These are phyloP conservation scores for Hyperoplus immaculatus DNA, from an alignment of 2,797 vertebrate species.

Conservation along the genomic window DNA sequence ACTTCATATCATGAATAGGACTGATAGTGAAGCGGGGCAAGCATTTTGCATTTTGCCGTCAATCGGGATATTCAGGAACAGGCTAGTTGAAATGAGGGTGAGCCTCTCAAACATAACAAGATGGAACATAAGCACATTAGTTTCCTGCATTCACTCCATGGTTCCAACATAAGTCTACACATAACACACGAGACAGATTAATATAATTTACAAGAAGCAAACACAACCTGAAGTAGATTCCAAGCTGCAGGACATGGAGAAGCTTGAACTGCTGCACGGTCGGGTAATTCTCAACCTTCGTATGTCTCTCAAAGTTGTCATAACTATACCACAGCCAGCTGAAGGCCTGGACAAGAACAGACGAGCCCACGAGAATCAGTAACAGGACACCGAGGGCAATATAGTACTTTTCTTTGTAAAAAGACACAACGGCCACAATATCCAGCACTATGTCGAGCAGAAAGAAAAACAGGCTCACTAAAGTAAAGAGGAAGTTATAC, in stretches of 20 bases:
- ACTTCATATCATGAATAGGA: too few species aligned
- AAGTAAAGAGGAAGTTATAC: slow-evolving; percentile 53
- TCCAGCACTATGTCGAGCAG: slow-evolving; percentile 75
- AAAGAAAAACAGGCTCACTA: slow-evolving; percentile 33
- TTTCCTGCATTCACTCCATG: too few species aligned
- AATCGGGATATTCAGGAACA: too few species aligned
- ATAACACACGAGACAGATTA: not conserved
- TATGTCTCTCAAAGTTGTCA: not conserved
- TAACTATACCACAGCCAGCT: slow-evolving; percentile 83
- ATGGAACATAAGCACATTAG: too few species aligned
- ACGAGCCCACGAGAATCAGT: slow-evolving; percentile 76
- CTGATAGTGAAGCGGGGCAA: too few species aligned
- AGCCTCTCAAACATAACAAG: too few species aligned
- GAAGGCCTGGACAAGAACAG: slow-evolving; percentile 72
- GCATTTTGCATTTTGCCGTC: too few species aligned
- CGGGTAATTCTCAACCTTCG: slow-evolving; percentile 37
- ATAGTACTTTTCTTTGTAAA: slow-evolving; percentile 64
- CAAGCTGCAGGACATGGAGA: slow-evolving; percentile 79
- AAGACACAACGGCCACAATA: slow-evolving; percentile 24
- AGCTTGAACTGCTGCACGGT: not conserved
- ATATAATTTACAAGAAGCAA: not conserved
- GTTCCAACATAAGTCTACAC: too few species aligned
- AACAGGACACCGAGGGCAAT: slow-evolving; percentile 65
- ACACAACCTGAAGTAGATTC: slow-evolving; percentile 78
- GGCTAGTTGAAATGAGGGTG: too few species aligned